Evolutionary conservation across 2,888 invertebrate species (phyloP).

Genomic region (Drosophila imparisetae): DNA sequence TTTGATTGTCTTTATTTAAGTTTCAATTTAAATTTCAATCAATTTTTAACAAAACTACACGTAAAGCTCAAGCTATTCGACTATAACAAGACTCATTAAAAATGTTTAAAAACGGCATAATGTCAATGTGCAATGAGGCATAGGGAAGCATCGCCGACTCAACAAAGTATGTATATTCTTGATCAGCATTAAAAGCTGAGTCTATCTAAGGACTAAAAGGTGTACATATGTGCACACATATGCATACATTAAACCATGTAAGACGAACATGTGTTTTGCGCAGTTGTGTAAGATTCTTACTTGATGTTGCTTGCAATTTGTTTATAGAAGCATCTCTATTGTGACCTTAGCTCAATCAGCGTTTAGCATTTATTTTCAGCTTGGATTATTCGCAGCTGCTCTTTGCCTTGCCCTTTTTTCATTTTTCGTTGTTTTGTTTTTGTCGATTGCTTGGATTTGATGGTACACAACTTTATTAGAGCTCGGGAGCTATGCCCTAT

Average conservation of each 20-base stretch:
- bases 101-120: neutral
- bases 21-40: neutral
- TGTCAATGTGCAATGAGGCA: neutral
- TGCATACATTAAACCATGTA: neutral
- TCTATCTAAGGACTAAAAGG: neutral
- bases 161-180: neutral
- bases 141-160: neutral
- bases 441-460: slow-evolving; percentile 31
- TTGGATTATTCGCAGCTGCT: slow-evolving; percentile 17
- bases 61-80: rapidly evolving
- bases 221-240: neutral
- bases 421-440: slow-evolving; percentile 7
- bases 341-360: slow-evolving; percentile 20
- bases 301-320: neutral
- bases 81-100: neutral
- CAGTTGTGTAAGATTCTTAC: neutral
- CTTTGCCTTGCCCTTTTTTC: neutral
- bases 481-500: slow-evolving; percentile 6
- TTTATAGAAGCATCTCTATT: slow-evolving; percentile 4
- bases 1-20: neutral
- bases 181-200: too few species aligned
- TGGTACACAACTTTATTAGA: slow-evolving; percentile 46
- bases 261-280: neutral
- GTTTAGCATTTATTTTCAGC: slow-evolving; percentile 18
- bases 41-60: neutral